Evolutionary conservation across 2,888 invertebrate genomes (phyloP), one percentile per base, ranked within the genome.

Genomic region (Caenorhabditis afra): DNA sequence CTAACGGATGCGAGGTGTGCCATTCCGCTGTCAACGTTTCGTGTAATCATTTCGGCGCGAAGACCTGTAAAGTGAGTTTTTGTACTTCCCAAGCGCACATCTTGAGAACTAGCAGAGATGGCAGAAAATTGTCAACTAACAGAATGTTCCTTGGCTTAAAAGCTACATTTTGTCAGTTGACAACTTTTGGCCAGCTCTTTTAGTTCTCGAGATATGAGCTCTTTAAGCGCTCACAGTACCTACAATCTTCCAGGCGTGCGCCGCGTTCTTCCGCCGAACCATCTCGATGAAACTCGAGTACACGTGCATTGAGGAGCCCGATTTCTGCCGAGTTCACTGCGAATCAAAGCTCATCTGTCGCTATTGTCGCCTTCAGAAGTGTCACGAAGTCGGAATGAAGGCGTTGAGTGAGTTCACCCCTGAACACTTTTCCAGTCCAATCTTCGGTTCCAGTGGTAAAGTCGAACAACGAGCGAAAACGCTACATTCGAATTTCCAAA

Each of bases 181-280:
- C n/a, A n/a, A n/a, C n/a, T n/a, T n/a, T n/a, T n/a, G n/a, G n/a
- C n/a, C n/a, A n/a, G n/a, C n/a, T n/a, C n/a, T n/a, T n/a, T n/a
- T n/a, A n/a, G n/a, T n/a, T n/a, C n/a, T n/a, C n/a, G n/a, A n/a
- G n/a, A n/a, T n/a, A n/a, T n/a, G n/a, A n/a, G n/a, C n/a, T n/a
- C n/a, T n/a, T n/a, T n/a, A n/a, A n/a, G n/a, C n/a, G n/a, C n/a
- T n/a, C n/a, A n/a, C n/a, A n/a, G n/a, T n/a, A n/a, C n/a, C n/a
- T n/a, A n/a, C n/a, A n/a, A n/a, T n/a, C n/a, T n/a, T 68, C 5
- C 73, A 76, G 76, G 76, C 76, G 12, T 76, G 76, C 41, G 76
- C 68, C 4, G 76, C 76, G 14, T 76, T 76, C 37, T 76, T 76
- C 58, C 76, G 76, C 3, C 76, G 76, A 16, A 76, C 76, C 8